Conservation (phyloP, 2,888 invertebrate genomes). For the Aporophyla lueneburgensis region DNA sequence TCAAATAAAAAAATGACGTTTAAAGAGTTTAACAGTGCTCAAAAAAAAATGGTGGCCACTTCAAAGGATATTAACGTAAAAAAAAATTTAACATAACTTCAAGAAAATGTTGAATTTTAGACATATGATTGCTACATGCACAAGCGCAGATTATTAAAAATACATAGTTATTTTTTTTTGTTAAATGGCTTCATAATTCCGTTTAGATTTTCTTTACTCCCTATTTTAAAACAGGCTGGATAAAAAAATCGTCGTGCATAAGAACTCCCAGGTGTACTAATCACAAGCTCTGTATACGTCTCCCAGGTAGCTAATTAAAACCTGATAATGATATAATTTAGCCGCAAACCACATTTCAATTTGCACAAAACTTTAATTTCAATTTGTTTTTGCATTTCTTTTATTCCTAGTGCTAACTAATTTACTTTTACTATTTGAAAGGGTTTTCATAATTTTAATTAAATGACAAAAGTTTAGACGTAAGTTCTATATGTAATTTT, state of each 20-base stretch:
- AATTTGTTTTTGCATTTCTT: background rate
- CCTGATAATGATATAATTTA: background rate
- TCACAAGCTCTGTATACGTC: background rate
- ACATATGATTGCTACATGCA: background rate
- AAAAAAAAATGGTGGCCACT: background rate
- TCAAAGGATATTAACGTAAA: background rate
- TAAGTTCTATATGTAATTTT: background rate
- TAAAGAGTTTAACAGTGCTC: too few relatives aligned
- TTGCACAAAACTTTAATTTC: background rate
- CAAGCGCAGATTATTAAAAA: background rate
- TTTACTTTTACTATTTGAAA: background rate
- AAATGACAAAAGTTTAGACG: background rate
- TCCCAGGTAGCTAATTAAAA: background rate
- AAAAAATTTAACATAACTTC: background rate
- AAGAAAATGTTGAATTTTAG: background rate
- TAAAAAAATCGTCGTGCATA: background rate
- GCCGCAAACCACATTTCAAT: background rate
- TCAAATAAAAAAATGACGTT: too few relatives aligned
- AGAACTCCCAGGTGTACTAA: background rate
- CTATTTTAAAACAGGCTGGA: background rate
- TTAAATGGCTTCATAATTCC: background rate
- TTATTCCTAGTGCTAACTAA: background rate
- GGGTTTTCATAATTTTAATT: background rate
- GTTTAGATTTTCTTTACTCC: background rate
- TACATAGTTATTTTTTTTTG: background rate